Evolutionary conservation across 1,140 invertebrate genomes (phyloP).

Genomic region (Pogonomyrmex barbatus): DNA sequence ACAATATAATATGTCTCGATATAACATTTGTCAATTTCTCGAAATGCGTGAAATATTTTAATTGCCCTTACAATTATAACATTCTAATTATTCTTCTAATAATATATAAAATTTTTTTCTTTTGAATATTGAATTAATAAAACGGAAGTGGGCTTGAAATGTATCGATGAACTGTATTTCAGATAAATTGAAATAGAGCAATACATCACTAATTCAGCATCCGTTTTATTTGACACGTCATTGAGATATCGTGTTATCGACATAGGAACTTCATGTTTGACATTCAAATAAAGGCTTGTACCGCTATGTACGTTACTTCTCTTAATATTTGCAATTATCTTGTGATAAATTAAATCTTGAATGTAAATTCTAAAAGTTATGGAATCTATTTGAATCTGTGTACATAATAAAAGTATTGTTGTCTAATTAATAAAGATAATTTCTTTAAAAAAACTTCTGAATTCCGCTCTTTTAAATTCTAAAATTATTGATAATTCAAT

Average conservation of each 20-base stretch:
- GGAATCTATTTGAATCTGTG: not conserved
- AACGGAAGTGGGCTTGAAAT: not conserved
- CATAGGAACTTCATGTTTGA: slow-evolving; percentile 14
- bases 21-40: not conserved
- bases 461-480: not conserved
- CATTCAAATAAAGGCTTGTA: not conserved
- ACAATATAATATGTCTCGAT: not conserved
- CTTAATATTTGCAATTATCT: not conserved
- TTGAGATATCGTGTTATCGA: slow-evolving; percentile 37
- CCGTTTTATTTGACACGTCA: slow-evolving; percentile 32
- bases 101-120: not conserved
- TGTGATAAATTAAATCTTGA: not conserved
- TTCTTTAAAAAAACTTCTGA: not conserved
- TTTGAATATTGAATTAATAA: not conserved
- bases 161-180: not conserved
- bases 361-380: not conserved
- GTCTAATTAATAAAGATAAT: not conserved
- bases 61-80: not conserved
- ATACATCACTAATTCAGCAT: slow-evolving; percentile 26
- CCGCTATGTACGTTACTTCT: not conserved
- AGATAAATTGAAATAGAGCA: slow-evolving; percentile 9
- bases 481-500: not conserved
- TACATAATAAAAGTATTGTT: not conserved
- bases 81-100: not conserved
- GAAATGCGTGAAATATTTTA: not conserved